Conservation (phyloP, 2,888 invertebrate genomes). For the Gibbula magus region DNA sequence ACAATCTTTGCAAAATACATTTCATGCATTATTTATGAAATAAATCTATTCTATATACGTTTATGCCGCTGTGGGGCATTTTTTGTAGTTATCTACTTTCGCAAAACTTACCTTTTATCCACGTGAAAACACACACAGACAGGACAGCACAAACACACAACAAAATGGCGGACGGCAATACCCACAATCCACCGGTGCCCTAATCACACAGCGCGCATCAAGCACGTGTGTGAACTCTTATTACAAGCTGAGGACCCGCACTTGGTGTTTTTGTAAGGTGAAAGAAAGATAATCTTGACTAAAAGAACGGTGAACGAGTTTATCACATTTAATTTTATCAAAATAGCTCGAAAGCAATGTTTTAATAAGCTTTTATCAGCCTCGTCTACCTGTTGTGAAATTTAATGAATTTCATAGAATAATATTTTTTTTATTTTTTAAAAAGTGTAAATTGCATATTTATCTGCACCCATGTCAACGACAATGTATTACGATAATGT, state of each 20-base stretch:
- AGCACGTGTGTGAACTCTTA: constrained; percentile 20
- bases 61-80: not conserved
- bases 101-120: constrained; percentile 56
- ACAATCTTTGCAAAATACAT: not conserved
- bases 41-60: not conserved
- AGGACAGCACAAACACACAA: constrained; percentile 68
- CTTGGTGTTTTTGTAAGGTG: too few species aligned
- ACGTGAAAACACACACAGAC: constrained; percentile 68
- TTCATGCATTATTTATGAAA: not conserved
- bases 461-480: too few species aligned
- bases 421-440: too few species aligned
- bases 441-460: too few species aligned
- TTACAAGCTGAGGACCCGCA: not conserved
- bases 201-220: constrained; percentile 14
- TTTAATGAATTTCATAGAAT: too few species aligned
- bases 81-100: constrained; percentile 8
- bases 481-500: too few species aligned
- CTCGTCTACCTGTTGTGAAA: too few species aligned
- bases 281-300: not conserved
- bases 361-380: too few species aligned
- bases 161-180: constrained; percentile 66
- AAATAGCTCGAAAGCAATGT: too few species aligned
- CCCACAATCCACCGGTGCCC: constrained; percentile 47
- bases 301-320: too few species aligned
- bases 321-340: too few species aligned